Base-by-base conservation (phyloP, 2,888 invertebrate species). In the Ormyrus labotus region DNA sequence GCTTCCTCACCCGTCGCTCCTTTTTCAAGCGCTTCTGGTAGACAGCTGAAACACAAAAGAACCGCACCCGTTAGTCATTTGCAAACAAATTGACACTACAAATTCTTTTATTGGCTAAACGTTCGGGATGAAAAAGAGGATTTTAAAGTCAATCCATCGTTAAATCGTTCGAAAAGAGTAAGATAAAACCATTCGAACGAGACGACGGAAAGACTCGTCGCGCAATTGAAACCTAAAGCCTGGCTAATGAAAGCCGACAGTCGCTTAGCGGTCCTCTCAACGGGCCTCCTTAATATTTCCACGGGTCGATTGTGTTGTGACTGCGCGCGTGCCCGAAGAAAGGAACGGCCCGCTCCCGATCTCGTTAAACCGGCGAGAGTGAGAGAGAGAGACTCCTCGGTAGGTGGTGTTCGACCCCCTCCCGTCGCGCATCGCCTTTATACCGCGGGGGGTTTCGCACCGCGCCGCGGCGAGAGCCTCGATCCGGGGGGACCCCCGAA, bases 21-120 rank as follows among this genome's bases (percentile, higher is more conserved):
- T 96, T 96, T 92, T 97, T 95, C 92, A 97, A 93, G 83, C 97
- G 94, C 91, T 97, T 97, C 91, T 97, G 97, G 91, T 96, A 96
- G 90, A 96, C 92, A 83, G 95, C 98, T 98, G 94, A 34, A 93
- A 45, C n/a, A 85, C 67, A 83, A 45, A 81, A 34, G 10, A 19
- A 34, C 0, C 34, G 34, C 34, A 0, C 4, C 4, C 34, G 4
- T 34, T 4, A 34, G 34, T 34, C 34, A 1, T 34, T 34, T 34
- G 34, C 0, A 34, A 34, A 4, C 34, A 2, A 34, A 34, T 34
- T 34, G 34, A 34, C 0, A 4, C 34, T 34, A 4, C 34, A 0
- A 34, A 4, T 34, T 34, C 34, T 34, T 34, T 4, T 4, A 34
- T 34, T 34, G 2, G 34, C 34, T 4, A 34, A 34, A 34, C 3